These are phyloP conservation scores for Archivesica marissinica DNA, from an alignment of 1,140 invertebrate species.

Conservation along the genomic window DNA sequence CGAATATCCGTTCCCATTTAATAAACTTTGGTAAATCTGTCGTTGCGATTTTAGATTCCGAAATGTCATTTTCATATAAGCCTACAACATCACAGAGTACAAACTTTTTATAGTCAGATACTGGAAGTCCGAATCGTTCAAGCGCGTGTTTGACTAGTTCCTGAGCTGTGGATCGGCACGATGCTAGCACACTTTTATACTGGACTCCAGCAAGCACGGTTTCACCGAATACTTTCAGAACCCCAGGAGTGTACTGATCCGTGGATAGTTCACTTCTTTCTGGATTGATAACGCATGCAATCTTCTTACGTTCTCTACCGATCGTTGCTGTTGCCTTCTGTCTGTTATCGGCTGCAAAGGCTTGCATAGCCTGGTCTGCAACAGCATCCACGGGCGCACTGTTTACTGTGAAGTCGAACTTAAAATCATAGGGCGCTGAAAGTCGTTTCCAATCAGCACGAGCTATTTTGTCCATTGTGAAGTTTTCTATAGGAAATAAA, in stretches of 20 bases:
- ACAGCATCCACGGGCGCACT: constrained; percentile 31
- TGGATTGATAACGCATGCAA: not conserved
- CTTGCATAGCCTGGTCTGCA: constrained; percentile 55
- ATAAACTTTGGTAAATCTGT: constrained; percentile 23
- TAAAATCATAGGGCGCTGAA: constrained; percentile 52
- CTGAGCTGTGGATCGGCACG: constrained; percentile 75
- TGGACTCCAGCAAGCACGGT: constrained; percentile 76
- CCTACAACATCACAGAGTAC: constrained; percentile 79
- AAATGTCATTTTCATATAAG: constrained; percentile 43
- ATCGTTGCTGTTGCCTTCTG: constrained; percentile 17
- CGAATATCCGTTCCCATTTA: constrained; percentile 73
- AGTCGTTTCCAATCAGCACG: constrained; percentile 60
- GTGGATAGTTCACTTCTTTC: constrained; percentile 73
- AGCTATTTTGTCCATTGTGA: constrained; percentile 53
- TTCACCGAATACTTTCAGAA: constrained; percentile 80
- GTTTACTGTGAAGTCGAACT: constrained; percentile 31
- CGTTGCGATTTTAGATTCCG: constrained; percentile 1
- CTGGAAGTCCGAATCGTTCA: constrained; percentile 75
- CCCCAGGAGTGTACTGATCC: constrained; percentile 74
- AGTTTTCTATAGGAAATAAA: constrained; percentile 49
- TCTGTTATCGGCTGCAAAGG: constrained; percentile 23
- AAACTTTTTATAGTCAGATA: constrained; percentile 62
- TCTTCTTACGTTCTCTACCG: constrained; percentile 52
- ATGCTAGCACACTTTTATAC: constrained; percentile 81
- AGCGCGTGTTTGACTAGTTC: constrained; percentile 79